Base-by-base conservation (phyloP, 2,888 invertebrate species). In the Rhagonycha lutea region DNA sequence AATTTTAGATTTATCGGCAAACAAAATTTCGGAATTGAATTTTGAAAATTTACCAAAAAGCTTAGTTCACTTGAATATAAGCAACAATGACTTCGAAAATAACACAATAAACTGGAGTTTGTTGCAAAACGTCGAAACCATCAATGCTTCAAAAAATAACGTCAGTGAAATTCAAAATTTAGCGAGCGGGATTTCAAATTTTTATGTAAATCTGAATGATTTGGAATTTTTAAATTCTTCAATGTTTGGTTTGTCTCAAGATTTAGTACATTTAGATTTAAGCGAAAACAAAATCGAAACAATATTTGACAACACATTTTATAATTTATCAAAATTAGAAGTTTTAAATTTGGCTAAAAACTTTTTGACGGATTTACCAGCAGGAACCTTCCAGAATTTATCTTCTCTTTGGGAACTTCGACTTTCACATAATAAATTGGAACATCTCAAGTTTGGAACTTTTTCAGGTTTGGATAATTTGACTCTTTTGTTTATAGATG, bases 401-500 rank as follows among this genome's bases (percentile, higher is more conserved):
- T 23, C 28, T 14, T 18, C 70, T 26, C 70, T 77, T 28, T 60
- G 61, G 24, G 32, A 67, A 26, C 67, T 77, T 24, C n/a, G 28
- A 5, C 68, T 77, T 12, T 77, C 77, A 5, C n/a, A 61, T 4
- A 77, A 77, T 70, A 28, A 14, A 10, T 29, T 75, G 24, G 26
- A 8, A 11, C 32, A 68, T 63, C 24, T 75, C 2, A 63, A 75
- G 63, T 77, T 69, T 70, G 77, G 77, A 14, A 75, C 74, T 14
- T 77, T 77, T 70, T 72, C 75, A 8, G 77, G 77, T n/a, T 60
- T 77, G 10, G 68, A 72, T 32, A 75, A 69, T 65, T 24, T 77
- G 26, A 69, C 60, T 1, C 4, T 14, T 5, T 60, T 77, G 32
- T 72, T 18, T 68, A 68, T 77, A 26, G 68, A 74, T 14, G 28